Evolutionary conservation across 1,140 invertebrate species (phyloP), one percentile per base, ranked within the genome.

Genomic region (Steinernema feltiae): DNA sequence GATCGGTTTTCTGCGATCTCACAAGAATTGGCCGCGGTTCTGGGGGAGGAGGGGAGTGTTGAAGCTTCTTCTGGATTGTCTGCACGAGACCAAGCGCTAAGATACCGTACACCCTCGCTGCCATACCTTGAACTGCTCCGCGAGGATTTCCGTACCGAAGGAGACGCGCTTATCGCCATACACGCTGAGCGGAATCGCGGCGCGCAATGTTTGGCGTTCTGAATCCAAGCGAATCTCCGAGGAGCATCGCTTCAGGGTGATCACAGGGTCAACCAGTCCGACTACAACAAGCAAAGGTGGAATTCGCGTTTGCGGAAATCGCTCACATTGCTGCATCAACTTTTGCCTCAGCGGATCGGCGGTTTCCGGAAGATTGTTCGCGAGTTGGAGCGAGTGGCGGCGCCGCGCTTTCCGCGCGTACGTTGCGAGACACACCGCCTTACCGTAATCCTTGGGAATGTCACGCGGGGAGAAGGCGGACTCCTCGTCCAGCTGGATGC

Each of bases 21-120:
- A 71, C 46, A 21, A 71, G 70, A 21, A 71, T 71, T 3, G 70
- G 70, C 12, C 46, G 32, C 15, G 70, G 70, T n/a, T 30, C 53
- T 7, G 53, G 24, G 53, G 24, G 24, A 7, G 15, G 7, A 3
- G 53, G 53, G 53, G 12, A 63, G 12, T n/a, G 7, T 27, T 63
- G 12, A 3, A 63, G 53, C 24, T 27, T 63, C 24, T 15, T 63
- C 24, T 63, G 53, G 53, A 63, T n/a, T 27, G 53, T 63, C 53
- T 63, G 35, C 35, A 41, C 7, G 24, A 63, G 15, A 27, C 12
- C 7, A 63, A n/a, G 7, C 24, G 53, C 24, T 27, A 7, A 63
- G 53, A 21, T 15, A 63, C 18, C 7, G 53, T 15, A 27, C 7
- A 27, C 24, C 24, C 7, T 21, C 15, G 53, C 24, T 15, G 24